These are phyloP conservation scores for Keiferia lycopersicella DNA, from an alignment of 2,888 invertebrate genomes.

Conservation along the genomic window DNA sequence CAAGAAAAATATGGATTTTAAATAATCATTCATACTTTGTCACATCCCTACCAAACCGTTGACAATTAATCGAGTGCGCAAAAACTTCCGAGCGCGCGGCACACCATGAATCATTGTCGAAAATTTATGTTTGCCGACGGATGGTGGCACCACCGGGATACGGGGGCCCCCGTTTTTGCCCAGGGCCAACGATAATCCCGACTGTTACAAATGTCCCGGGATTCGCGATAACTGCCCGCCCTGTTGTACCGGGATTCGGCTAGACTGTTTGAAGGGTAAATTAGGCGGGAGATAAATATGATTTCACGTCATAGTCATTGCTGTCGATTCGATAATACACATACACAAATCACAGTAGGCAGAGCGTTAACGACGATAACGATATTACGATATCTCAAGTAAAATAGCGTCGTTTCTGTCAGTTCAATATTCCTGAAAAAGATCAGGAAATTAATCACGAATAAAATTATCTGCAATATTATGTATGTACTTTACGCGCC, in stretches of 20 bases:
- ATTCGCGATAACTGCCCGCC: constrained; percentile 18
- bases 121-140: constrained; percentile 69
- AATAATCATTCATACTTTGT: no score
- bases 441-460: no score
- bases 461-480: no score
- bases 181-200: constrained; percentile 60
- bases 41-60: no score
- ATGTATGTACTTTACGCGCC: no score
- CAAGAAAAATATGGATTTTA: no score
- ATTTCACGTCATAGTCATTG: neutral
- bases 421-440: no score
- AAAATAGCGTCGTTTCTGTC: no score
- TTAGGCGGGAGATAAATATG: neutral
- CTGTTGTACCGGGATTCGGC: constrained; percentile 9
- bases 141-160: constrained; percentile 35
- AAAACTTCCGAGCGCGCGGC: constrained; percentile 58
- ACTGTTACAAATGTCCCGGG: constrained; percentile 46
- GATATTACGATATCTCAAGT: no score
- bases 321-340: neutral
- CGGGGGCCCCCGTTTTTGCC: constrained; percentile 60
- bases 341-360: no score
- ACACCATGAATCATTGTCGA: constrained; percentile 76
- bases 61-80: constrained; percentile 66
- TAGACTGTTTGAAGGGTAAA: constrained; percentile 21
- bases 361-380: no score